A percentile compares a stretch with the other conserved stretches of the same genome.
Conservation (phyloP, 2,888 invertebrate genomes). For the Ectropis crepuscularia region DNA sequence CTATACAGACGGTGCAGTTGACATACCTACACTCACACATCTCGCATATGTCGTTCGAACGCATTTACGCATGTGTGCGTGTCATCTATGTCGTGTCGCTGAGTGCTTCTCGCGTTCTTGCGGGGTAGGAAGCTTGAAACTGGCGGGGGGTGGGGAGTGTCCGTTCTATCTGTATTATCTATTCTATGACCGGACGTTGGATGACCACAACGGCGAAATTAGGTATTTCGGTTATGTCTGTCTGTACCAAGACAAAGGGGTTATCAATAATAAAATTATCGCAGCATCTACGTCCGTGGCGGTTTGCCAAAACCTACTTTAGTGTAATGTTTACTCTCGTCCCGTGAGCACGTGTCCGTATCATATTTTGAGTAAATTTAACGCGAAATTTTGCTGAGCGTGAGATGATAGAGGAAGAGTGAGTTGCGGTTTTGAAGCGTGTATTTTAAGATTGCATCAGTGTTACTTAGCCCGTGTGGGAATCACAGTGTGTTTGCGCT, state of each 20-base stretch:
- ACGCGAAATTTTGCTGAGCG: constrained; percentile 7
- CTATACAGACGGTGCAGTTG: too few species aligned
- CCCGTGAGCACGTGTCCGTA: constrained; percentile 32
- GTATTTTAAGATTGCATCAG: constrained; percentile 17
- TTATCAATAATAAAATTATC: constrained; percentile 35
- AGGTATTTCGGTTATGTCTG: constrained; percentile 5
- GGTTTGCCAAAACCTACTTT: constrained; percentile 59
- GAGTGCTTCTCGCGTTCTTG: too few species aligned
- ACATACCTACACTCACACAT: too few species aligned
- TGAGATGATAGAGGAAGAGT: constrained; percentile 39
- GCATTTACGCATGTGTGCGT: too few species aligned
- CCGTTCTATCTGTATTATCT: too few species aligned
- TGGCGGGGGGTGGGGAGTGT: too few species aligned
- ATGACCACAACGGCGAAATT: neutral
- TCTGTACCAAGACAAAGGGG: constrained; percentile 33
- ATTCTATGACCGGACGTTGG: too few species aligned
- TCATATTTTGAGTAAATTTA: constrained; percentile 7
- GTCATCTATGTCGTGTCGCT: too few species aligned
- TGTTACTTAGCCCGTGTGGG: constrained; percentile 1
- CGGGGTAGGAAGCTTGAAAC: too few species aligned
- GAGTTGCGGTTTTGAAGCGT: constrained; percentile 31
- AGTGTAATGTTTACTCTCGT: constrained; percentile 64
- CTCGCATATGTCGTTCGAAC: too few species aligned
- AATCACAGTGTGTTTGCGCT: constrained; percentile 1
- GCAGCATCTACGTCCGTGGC: constrained; percentile 49